Base-by-base conservation (phyloP, 92 coral and sea anemone species). In the Actinernus sp. region DNA sequence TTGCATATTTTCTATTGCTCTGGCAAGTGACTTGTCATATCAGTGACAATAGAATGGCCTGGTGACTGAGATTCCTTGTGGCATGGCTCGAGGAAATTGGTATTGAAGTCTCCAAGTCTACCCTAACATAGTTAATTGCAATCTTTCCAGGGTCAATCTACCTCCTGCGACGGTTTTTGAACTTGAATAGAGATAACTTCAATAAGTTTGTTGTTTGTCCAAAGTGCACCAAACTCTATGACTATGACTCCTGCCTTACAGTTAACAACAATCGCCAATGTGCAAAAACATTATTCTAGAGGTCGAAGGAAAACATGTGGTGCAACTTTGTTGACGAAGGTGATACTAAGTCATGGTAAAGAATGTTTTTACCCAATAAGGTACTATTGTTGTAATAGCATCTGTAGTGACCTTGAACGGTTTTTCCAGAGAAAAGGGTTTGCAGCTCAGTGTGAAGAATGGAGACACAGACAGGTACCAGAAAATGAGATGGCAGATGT, bases 311-410 rank as follows among this genome's bases (percentile, higher is more conserved):
- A n/a, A n/a, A n/a, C 55, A 33, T 73, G 87, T 58, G 71, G 71
- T 39, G 82, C 73, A 11, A 17, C 58, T n/a, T 31, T 81, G 39
- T 68, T 58, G 17, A 27, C 50, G 27, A 62, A 61, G 22, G 76
- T 73, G 26, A 34, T 37, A 30, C 58, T 84, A 13, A 40, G 51
- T 22, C 53, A 68, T 58, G 84, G 79, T 26, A 74, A 61, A 32
- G 18, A 49, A 3, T 58, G 66, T 37, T 83, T 58, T 50, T 84
- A 84, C 68, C 90, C 90, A 20, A 76, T 84, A 20, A 68, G 55
- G 18, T 77, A 77, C 50, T 84, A 76, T 41, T 83, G 90, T 45
- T 41, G 47, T 24, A 76, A 71, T 50, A 82, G 89, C 73, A 75
- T 82, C 14, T 58, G 58, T 39, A 63, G 53, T 19, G 61, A 48